Base-by-base conservation (phyloP, 2,888 invertebrate species). In the Orgyia antiqua region DNA sequence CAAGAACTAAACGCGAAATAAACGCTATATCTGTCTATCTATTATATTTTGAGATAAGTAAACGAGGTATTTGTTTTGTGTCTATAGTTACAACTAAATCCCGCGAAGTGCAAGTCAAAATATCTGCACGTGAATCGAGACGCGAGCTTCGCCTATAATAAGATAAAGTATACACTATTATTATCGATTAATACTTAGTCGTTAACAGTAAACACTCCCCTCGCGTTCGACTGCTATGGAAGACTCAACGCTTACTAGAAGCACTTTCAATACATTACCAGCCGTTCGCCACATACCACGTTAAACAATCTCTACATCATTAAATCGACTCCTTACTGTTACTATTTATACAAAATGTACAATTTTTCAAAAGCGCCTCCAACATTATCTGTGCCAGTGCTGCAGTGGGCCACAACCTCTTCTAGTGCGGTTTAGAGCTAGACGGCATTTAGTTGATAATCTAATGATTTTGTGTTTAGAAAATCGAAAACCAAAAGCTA, bases 121-220 rank as follows among this genome's bases (percentile, higher is more conserved):
- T 65, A 63, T 65, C 57, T 62, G 60, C 68, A 64, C 68, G 49
- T 60, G 61, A 57, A 65, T 57, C 20, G 52, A 60, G 64, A 59
- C 60, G 65, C 74, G 70, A 67, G 71, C 68, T 58, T 53, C 60
- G 64, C 68, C 75, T 82, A 80, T 68, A 55, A 79, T 83, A 79
- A 68, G 56, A 67, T 79, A 76, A 21, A 21, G 73, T 79, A 78
- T 75, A 82, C 71, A 62, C 80, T 84, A 84, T 82, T 82, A 84
- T 83, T 84, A 84, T 86, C 78, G 63, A 75, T 79, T 83, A 83
- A 82, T 86, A 83, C 84, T 84, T 86, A 84, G 68, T 70, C 57
- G 69, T 78, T 73, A 36, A 82, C 74, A 79, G 71, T 76, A 73
- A 70, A 78, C 71, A 74, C 68, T 58, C 55, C 62, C 61, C 57